Evolutionary conservation across 1,140 invertebrate genomes (phyloP), one percentile per base, ranked within the genome.

Genomic region (Pseudobourletiella spinata): DNA sequence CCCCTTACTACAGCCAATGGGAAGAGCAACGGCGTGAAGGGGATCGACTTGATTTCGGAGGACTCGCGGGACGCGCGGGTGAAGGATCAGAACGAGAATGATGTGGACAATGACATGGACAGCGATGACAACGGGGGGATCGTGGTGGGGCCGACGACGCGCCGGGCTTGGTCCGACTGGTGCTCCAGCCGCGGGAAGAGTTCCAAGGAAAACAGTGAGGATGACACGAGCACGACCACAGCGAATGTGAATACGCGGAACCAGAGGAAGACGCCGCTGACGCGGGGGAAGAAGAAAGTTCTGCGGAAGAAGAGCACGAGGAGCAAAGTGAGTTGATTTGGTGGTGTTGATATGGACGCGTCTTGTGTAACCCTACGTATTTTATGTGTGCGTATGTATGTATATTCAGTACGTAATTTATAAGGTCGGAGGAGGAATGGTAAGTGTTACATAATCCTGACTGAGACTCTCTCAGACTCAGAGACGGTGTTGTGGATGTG

Each of bases 101-200:
- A 52, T 52, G 46, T 54, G 63, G 63, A 52, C 24, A 50, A 58
- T 39, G 50, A 59, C 15, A 26, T 43, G 1, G 63, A 61, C 25
- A 67, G 59, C 50, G 70, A 73, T 65, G 71, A 71, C 15, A 67
- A 70, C 46, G 72, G 74, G 30, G 71, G 74, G 32, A 70, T 78
- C n/a, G 78, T 79, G 32, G 78, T 77, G 69, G 83, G 84, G 18
- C 82, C 84, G 2, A 87, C 85, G 35, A 88, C 86, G 1, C 76
- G 86, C 8, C 78, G 83, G 66, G 83, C 85, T 32, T 88, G 86
- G 86, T 84, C 82, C 22, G 66, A 68, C 24, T 64, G 63, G 63
- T 82, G 80, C 72, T 83, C 80, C 58, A 81, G 76, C 52, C 57
- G 81, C 77, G 71, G 79, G 74, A 81, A 81, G 70, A 80, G 77